Percentiles rank a stretch among this genome's conserved stretches.
Conservation (phyloP, 2,888 invertebrate genomes). For the Aelia acuminata region DNA sequence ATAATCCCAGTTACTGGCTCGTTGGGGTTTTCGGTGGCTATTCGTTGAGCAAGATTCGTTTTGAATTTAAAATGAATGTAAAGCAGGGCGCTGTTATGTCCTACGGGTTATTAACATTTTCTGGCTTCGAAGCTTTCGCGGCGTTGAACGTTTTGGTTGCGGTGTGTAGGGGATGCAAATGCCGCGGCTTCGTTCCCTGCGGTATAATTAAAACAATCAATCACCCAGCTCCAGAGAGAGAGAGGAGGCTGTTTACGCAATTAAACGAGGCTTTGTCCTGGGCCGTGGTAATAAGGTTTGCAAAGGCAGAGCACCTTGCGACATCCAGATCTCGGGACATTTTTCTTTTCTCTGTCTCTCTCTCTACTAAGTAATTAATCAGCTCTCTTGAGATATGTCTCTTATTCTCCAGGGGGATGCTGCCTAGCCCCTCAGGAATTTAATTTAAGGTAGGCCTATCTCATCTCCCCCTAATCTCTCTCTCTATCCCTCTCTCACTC, state of each 20-base stretch:
- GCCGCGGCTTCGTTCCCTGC: background rate
- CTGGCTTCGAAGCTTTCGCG: background rate
- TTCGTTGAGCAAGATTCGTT: constrained; percentile 41
- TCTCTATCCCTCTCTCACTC: too few species aligned
- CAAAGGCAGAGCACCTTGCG: background rate
- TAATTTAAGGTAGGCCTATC: background rate
- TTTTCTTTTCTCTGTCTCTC: background rate
- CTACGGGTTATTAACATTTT: constrained; percentile 21
- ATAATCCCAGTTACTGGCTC: constrained; percentile 19
- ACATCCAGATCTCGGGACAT: background rate
- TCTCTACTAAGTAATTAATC: background rate
- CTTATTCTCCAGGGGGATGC: background rate
- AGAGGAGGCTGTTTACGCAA: constrained; percentile 41
- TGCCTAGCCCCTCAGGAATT: background rate
- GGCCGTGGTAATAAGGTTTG: background rate
- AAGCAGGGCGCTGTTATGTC: background rate
- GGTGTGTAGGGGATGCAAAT: background rate
- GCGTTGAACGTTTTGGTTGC: background rate
- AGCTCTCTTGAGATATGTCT: background rate
- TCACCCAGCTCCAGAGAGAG: constrained; percentile 7
- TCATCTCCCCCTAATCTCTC: background rate
- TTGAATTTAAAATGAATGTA: constrained; percentile 52
- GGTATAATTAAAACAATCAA: constrained; percentile 54
- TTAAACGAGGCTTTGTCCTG: constrained; percentile 20
- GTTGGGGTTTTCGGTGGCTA: constrained; percentile 3